Evolutionary conservation across 2,113 vertebrate species (phyloP).

Genomic region (Larimichthys crocea): DNA sequence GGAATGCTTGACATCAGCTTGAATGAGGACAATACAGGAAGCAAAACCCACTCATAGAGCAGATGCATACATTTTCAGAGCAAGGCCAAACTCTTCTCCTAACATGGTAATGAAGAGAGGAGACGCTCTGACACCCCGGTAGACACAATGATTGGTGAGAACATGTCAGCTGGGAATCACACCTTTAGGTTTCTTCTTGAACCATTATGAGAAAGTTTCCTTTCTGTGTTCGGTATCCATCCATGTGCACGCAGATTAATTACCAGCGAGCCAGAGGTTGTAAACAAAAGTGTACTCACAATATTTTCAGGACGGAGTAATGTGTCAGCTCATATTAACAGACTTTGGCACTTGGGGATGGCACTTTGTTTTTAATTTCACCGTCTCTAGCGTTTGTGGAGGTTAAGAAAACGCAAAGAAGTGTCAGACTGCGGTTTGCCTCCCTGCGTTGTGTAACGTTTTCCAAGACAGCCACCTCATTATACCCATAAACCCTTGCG

Average conservation of each 20-base stretch:
- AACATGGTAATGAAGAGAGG: constrained; percentile 22
- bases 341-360: background rate
- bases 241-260: background rate
- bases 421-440: constrained; percentile 14
- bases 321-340: background rate
- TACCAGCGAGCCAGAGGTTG: background rate
- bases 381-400: background rate
- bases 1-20: constrained; percentile 4
- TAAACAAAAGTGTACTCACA: background rate
- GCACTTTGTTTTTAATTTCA: constrained; percentile 2
- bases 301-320: background rate
- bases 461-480: constrained; percentile 40
- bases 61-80: background rate
- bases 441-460: constrained; percentile 18
- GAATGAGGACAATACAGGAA: constrained; percentile 6
- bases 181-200: background rate
- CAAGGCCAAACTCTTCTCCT: constrained; percentile 1
- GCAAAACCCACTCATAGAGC: background rate
- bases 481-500: constrained; percentile 35
- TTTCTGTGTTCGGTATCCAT: background rate
- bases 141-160: constrained; percentile 16
- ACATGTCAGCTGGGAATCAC: background rate
- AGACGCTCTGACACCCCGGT: constrained; percentile 15
- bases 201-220: background rate
- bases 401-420: background rate